Evolutionary conservation across 2,113 vertebrate species (phyloP), one percentile per base, ranked within the genome.

Genomic region (Aythya baeri): DNA sequence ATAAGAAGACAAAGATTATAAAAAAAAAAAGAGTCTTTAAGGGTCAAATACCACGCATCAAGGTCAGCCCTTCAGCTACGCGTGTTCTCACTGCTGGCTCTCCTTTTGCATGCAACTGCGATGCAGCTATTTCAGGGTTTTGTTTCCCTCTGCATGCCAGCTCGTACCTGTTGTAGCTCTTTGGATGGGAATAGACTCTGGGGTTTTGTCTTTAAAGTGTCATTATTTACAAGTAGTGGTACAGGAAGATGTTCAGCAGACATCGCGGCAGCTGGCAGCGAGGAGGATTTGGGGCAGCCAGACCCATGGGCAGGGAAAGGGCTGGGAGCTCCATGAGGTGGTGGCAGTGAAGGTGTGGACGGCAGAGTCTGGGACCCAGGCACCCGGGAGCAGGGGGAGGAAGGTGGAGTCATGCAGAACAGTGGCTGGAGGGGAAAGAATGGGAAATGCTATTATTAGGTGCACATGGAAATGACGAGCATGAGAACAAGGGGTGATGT

Each of bases 341-440:
- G 10, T 29, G 32, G 9, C 15, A 17, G 32, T n/a, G 43, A 61
- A 72, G 23, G 29, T 72, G 25, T 52, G 49, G 32, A 43, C 20
- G 59, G 31, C 41, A 16, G 49, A 43, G 16, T 49, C 6, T 29
- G 50, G 83, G 80, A 59, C 31, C 8, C 9, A 21, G 2, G 1
- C 72, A 9, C 22, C 50, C 43, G 50, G 38, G 50, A 85, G 15
- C 21, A 44, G 20, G 15, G 61, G 25, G 38, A n/a, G 3, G 54
- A 57, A 61, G 55, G 29, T n/a, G 27, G 32, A 31, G 5, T 62
- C n/a, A 25, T 0, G 0, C 15, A 44, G 55, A 57, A 11, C 15
- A 76, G 31, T 59, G 43, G 11, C 26, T 1, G 3, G 63, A 88
- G 49, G 71, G 44, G 62, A 75, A 75, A 61, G n/a, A 78, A 65